phyloP scores from a whole-genome alignment of 1,140 invertebrate genomes.

The Leptinotarsa texana region DNA sequence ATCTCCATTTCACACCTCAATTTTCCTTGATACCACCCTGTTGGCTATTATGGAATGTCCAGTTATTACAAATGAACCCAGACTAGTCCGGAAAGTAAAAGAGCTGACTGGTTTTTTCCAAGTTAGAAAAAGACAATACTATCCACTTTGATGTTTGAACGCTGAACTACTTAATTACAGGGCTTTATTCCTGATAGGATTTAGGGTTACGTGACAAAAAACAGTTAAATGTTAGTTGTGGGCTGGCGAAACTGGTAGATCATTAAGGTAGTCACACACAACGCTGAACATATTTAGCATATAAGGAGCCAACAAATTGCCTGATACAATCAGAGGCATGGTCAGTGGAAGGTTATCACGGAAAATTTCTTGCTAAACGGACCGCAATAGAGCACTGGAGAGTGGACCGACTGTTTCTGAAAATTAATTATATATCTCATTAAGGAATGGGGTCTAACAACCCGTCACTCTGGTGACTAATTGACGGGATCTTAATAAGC shows the following conservation, averaged over 20 bases:
- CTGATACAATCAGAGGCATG: conserved; percentile 14
- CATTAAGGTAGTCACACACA: conserved; percentile 28
- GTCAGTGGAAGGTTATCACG: not conserved
- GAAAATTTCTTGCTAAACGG: not conserved
- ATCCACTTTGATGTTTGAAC: conserved; percentile 7
- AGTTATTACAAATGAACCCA: conserved; percentile 12
- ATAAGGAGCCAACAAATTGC: conserved; percentile 23
- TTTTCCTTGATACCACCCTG: conserved; percentile 14
- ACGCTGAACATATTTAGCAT: conserved; percentile 22
- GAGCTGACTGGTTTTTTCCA: not conserved
- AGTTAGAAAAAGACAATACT: conserved; percentile 1
- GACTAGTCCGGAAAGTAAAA: not conserved
- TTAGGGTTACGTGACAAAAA: conserved; percentile 28
- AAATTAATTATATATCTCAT: not conserved
- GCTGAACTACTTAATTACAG: conserved; percentile 18
- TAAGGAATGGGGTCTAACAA: too few species aligned
- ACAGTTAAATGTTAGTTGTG: conserved; percentile 27
- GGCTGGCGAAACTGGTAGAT: conserved; percentile 24
- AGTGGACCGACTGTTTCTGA: not conserved
- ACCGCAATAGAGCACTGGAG: not conserved
- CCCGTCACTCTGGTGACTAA: too few species aligned
- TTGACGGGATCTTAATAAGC: too few species aligned
- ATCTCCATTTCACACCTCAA: not conserved
- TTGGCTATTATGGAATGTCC: not conserved
- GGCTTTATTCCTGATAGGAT: conserved; percentile 26